These are phyloP conservation scores for Lasioglossum malachurum DNA, from an alignment of 2,888 invertebrate species.

Conservation along the genomic window DNA sequence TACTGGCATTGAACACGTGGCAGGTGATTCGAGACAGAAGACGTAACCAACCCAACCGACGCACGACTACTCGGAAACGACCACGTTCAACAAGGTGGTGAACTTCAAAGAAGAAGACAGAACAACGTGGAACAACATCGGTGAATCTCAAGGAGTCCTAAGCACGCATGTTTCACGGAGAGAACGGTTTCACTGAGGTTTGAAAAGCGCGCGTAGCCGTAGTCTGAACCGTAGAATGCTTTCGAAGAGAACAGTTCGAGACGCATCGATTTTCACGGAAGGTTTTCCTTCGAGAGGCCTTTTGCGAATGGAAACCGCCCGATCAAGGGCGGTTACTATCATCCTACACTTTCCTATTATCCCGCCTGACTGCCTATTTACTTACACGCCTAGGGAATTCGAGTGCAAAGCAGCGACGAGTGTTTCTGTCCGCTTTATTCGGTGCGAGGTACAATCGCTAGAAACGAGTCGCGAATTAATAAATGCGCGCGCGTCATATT, in stretches of 20 bases:
- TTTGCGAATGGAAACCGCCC: not conserved
- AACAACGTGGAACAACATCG: not conserved
- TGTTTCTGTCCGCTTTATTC: conserved; percentile 63
- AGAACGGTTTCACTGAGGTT: not conserved
- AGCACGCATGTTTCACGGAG: not conserved
- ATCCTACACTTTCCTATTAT: not conserved
- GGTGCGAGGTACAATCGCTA: conserved; percentile 58
- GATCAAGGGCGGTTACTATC: not conserved
- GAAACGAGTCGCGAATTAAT: conserved; percentile 49
- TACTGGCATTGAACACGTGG: not conserved
- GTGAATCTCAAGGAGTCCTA: not conserved
- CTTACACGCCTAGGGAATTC: conserved; percentile 49
- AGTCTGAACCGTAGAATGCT: not conserved
- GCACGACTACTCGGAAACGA: conserved; percentile 5
- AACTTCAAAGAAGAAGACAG: conserved; percentile 1
- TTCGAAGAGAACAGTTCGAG: not conserved
- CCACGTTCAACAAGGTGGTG: not conserved
- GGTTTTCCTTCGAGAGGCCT: conserved; percentile 20
- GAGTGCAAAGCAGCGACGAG: conserved; percentile 52
- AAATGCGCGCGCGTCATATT: conserved; percentile 49
- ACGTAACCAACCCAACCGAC: conserved; percentile 33
- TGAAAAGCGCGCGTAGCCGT: not conserved
- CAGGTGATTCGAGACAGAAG: conserved; percentile 31
- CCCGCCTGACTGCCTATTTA: conserved; percentile 10
- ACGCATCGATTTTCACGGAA: not conserved